These are phyloP conservation scores for Rotaria magnacalcarata DNA, from an alignment of 2,888 invertebrate genomes.

Conservation along the genomic window DNA sequence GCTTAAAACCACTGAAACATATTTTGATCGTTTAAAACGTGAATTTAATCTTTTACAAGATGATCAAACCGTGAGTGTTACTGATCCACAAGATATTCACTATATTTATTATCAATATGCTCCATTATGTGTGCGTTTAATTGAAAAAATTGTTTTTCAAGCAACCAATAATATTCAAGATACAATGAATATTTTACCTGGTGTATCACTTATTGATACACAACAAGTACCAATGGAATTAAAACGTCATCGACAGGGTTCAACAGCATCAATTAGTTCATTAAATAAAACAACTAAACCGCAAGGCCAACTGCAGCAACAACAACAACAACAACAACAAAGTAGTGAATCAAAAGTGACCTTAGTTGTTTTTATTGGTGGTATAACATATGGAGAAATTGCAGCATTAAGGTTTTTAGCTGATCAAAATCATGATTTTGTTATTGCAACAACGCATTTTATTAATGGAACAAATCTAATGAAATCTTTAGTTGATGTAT, in stretches of 20 bases:
- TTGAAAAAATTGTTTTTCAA: conserved; percentile 8
- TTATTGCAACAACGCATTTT: conserved; percentile 35
- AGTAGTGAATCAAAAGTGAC: conserved; percentile 65
- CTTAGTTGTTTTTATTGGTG: conserved; percentile 89
- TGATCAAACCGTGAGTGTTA: conserved; percentile 67
- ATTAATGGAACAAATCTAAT: conserved; percentile 19
- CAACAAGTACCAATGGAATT: conserved; percentile 48
- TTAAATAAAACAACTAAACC: conserved; percentile 9
- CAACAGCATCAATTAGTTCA: neutral
- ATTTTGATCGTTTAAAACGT: neutral
- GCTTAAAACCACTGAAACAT: neutral
- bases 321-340: neutral
- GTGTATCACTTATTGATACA: conserved; percentile 7
- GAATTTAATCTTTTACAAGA: conserved; percentile 33
- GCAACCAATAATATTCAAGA: neutral
- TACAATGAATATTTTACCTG: conserved; percentile 4
- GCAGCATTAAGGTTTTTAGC: conserved; percentile 66
- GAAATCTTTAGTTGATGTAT: conserved; percentile 13
- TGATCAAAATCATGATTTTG: conserved; percentile 57
- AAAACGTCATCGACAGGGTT: conserved; percentile 30
- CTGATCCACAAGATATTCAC: conserved; percentile 77
- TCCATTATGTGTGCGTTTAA: conserved; percentile 78
- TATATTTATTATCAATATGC: conserved; percentile 87
- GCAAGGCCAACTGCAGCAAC: neutral
- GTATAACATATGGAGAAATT: conserved; percentile 87